Percentiles rank a stretch among this genome's conserved stretches.
Evolutionary conservation across 2,113 vertebrate genomes (phyloP).

Genomic region (Callipepla californica): DNA sequence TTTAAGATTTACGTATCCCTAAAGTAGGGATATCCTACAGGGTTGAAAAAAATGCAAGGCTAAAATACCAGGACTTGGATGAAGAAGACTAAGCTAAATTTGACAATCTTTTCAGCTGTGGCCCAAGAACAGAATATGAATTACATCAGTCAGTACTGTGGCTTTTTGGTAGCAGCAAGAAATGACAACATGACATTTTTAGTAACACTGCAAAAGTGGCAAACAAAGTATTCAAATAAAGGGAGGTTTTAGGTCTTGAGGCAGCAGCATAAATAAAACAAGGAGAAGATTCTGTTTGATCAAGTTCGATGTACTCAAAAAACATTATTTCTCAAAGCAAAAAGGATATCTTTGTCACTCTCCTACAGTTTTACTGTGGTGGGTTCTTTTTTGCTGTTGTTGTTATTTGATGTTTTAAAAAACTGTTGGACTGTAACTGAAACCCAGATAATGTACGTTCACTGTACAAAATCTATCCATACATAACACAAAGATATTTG

Average conservation of each 20-base stretch:
- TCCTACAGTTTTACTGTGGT: neutral
- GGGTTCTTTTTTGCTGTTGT: neutral
- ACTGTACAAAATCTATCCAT: neutral
- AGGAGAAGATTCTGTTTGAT: neutral
- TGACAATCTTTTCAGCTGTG: neutral
- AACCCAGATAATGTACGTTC: rapidly evolving
- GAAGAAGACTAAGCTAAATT: neutral
- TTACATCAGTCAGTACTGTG: neutral
- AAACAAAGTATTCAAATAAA: neutral
- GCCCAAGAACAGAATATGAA: neutral
- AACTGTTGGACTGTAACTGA: neutral
- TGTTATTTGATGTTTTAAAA: neutral
- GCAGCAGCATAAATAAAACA: neutral
- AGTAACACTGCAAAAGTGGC: neutral
- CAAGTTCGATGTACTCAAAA: neutral
- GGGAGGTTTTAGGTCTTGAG: neutral
- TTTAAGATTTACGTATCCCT: neutral
- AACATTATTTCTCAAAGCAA: neutral
- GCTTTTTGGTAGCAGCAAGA: neutral
- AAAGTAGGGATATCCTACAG: neutral
- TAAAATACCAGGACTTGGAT: neutral
- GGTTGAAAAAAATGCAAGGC: neutral
- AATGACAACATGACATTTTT: neutral
- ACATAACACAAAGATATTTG: neutral
- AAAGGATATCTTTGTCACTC: neutral